A percentile compares a stretch with the other conserved stretches of the same genome.
Evolutionary conservation across 2,888 invertebrate genomes (phyloP).

Genomic region (Drosophila mulleri): DNA sequence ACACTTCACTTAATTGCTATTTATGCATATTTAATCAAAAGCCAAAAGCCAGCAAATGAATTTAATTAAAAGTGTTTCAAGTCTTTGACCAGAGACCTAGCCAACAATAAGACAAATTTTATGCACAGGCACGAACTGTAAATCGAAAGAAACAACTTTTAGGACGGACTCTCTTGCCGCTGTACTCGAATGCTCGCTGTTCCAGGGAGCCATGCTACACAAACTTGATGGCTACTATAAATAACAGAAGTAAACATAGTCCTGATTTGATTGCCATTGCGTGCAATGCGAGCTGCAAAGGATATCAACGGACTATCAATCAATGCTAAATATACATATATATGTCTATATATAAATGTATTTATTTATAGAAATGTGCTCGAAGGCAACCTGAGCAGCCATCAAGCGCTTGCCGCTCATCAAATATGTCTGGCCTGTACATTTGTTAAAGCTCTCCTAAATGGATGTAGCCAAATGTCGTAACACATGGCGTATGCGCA

Average conservation of each 20-base stretch:
- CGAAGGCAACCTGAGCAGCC: background rate
- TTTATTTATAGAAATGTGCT: background rate
- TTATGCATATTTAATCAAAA: conserved; percentile 71
- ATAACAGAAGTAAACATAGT: conserved; percentile 44
- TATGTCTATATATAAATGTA: background rate
- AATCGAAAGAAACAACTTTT: conserved; percentile 30
- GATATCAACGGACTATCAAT: conserved; percentile 49
- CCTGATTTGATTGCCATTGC: conserved; percentile 56
- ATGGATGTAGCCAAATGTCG: conserved; percentile 9
- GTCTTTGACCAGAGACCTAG: conserved; percentile 1
- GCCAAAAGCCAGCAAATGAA: conserved; percentile 18
- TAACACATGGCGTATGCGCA: conserved; percentile 40
- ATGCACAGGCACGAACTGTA: conserved; percentile 50
- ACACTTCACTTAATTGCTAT: conserved; percentile 63
- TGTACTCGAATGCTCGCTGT: conserved; percentile 35
- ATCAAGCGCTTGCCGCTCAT: conserved; percentile 4
- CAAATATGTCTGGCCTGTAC: conserved; percentile 39
- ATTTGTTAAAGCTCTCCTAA: conserved; percentile 53
- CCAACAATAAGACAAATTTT: conserved; percentile 26
- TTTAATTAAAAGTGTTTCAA: conserved; percentile 41
- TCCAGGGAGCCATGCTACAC: background rate
- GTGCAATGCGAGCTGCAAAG: conserved; percentile 41
- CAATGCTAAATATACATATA: background rate
- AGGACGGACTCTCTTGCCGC: conserved; percentile 13
- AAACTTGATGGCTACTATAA: conserved; percentile 33